A percentile compares a stretch with the other conserved stretches of the same genome.
These are phyloP conservation scores for Gobionotothen gibberifrons DNA, from an alignment of 2,797 vertebrate species.

Conservation along the genomic window DNA sequence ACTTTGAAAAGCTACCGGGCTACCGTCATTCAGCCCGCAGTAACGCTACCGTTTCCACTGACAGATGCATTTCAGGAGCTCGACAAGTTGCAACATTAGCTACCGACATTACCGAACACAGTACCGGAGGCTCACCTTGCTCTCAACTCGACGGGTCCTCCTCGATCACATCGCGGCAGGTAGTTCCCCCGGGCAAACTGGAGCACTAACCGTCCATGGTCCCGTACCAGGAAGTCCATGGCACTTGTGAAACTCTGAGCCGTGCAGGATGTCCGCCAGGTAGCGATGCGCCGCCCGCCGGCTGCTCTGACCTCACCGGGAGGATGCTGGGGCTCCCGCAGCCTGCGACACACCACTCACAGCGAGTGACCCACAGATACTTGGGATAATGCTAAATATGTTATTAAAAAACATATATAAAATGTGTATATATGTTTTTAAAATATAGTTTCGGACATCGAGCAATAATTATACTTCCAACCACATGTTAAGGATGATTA, in stretches of 20 bases:
- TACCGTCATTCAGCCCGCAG: slow-evolving; percentile 69
- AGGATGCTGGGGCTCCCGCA: slow-evolving; percentile 26
- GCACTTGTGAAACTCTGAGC: slow-evolving; percentile 73
- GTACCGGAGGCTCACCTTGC: slow-evolving; percentile 71
- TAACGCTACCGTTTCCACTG: slow-evolving; percentile 38
- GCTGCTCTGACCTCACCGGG: slow-evolving; percentile 58
- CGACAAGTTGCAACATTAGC: slow-evolving; percentile 54
- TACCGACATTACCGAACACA: slow-evolving; percentile 4
- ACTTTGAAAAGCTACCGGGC: slow-evolving; percentile 52
- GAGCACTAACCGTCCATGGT: slow-evolving; percentile 66
- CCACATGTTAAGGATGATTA: too few relatives aligned
- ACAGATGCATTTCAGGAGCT: slow-evolving; percentile 56
- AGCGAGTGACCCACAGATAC: neutral
- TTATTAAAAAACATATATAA: too few relatives aligned
- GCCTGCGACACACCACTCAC: slow-evolving; percentile 41
- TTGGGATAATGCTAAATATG: neutral
- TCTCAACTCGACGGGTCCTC: slow-evolving; percentile 55
- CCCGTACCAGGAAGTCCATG: slow-evolving; percentile 83
- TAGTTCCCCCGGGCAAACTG: slow-evolving; percentile 38
- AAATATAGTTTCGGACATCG: too few relatives aligned
- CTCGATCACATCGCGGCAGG: slow-evolving; percentile 65
- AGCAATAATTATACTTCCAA: too few relatives aligned
- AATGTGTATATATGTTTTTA: too few relatives aligned
- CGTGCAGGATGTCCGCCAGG: slow-evolving; percentile 77
- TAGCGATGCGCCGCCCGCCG: slow-evolving; percentile 81